Evolutionary conservation across 2,888 invertebrate genomes (phyloP).

Genomic region (Lithosia quadra): DNA sequence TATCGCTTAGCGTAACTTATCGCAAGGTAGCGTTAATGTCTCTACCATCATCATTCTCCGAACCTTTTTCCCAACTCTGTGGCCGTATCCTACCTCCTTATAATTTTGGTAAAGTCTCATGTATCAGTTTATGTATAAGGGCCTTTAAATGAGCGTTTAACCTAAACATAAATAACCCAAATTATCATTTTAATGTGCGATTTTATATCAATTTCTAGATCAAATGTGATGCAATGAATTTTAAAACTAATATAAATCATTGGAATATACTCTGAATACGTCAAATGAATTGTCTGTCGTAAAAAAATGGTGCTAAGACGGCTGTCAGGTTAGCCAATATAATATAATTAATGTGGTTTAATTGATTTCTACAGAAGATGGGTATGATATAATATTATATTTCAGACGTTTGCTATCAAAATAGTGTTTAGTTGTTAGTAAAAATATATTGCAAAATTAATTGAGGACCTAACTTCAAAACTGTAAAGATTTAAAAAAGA

Average conservation of each 20-base stretch:
- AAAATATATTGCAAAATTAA: background rate
- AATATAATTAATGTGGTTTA: background rate
- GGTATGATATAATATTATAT: background rate
- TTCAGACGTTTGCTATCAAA: background rate
- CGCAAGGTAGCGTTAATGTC: too few species aligned
- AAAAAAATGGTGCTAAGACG: constrained; percentile 5
- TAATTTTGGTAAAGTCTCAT: too few species aligned
- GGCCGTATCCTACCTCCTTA: too few species aligned
- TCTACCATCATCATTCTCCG: too few species aligned
- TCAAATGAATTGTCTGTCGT: constrained; percentile 29
- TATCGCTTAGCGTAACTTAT: too few species aligned
- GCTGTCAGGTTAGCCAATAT: constrained; percentile 8
- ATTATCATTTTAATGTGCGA: constrained; percentile 40
- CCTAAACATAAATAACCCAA: constrained; percentile 25
- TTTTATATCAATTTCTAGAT: constrained; percentile 17
- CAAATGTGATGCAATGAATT: constrained; percentile 27
- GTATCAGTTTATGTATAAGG: background rate
- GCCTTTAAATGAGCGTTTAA: background rate
- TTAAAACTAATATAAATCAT: constrained; percentile 40
- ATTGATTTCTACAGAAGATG: background rate
- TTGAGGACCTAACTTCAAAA: background rate
- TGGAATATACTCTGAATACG: constrained; percentile 42
- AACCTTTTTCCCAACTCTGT: too few species aligned
- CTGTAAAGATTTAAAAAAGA: background rate
- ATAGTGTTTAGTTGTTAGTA: background rate